Base-by-base conservation (phyloP, 1,140 invertebrate species). In the Heliconius hewitsoni region DNA sequence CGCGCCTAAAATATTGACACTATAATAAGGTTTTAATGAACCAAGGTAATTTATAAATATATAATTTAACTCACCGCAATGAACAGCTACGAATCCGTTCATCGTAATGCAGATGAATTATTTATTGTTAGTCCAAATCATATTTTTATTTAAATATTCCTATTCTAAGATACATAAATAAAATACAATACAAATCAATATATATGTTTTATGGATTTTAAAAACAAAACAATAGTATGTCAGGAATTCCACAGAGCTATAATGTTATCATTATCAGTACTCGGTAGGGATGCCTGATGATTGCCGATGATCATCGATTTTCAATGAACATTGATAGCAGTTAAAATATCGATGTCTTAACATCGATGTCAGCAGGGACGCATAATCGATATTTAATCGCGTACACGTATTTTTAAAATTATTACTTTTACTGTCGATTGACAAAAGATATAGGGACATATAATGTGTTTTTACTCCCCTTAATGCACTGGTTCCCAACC, bases 81-180 rank as follows among this genome's bases (percentile, higher is more conserved):
- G 94, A 23, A 95, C 92, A 52, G 94, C 94, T 74, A 95, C 92
- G 86, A 95, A 95, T 46, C 94, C 94, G 83, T 91, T 91, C 94
- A 95, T 94, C 70, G 66, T 84, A 74, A 72, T 34, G 27, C 57
- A 74, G 73, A 74, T 74, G 11, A 73, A 71, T 46, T 71, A 8
- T 72, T 39, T 9, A 66, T 66, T 27, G 3, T 30, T 30, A 13
- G 13, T 30, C 60, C 27, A 16, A 16, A 66, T 60, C 55, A 66
- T 66, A 13, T 66, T 30, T 66, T 1, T 66, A 60, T 60, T 60
- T 8, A 60, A 66, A 27, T 30, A 30, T 66, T 23, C 19, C 0
- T 66, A 66, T 66, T 66, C 11, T 27, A 66, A 30, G 11, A 66
- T 66, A 23, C 11, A 66, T 5, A 66, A 23, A 30, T 27, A 60